Conservation (phyloP, 1,140 invertebrate species). For the Galleria mellonella region DNA sequence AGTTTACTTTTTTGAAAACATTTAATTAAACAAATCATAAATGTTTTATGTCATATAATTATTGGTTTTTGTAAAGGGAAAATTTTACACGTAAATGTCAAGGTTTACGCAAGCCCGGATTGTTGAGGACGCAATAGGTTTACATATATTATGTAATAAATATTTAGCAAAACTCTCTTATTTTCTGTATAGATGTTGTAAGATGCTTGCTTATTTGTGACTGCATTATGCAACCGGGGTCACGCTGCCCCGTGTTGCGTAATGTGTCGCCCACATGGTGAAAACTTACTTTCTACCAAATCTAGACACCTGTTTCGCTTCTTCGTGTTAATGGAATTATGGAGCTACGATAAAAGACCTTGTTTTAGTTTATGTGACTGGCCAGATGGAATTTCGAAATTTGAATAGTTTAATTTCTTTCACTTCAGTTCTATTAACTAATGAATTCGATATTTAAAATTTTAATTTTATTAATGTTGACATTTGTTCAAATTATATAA, state of each 20-base stretch:
- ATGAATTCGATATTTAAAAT: conserved; percentile 9
- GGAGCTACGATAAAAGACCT: conserved; percentile 12
- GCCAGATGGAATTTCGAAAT: conserved; percentile 9
- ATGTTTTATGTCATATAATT: background rate
- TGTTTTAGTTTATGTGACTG: background rate
- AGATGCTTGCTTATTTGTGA: conserved; percentile 43
- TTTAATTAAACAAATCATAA: background rate
- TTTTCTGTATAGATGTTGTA: conserved; percentile 55
- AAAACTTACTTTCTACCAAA: conserved; percentile 63
- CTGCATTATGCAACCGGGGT: conserved; percentile 56
- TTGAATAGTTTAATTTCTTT: conserved; percentile 2
- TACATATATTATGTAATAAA: conserved; percentile 42
- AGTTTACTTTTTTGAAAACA: too few relatives aligned
- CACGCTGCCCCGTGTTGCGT: conserved; percentile 42
- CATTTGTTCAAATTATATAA: background rate
- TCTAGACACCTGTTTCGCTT: conserved; percentile 32
- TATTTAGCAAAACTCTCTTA: conserved; percentile 57
- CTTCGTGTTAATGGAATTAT: conserved; percentile 23
- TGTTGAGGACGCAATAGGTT: conserved; percentile 37
- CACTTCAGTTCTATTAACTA: too few relatives aligned
- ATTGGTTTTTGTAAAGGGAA: conserved; percentile 23
- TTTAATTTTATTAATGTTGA: background rate
- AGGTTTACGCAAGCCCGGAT: conserved; percentile 47
- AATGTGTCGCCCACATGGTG: conserved; percentile 41
- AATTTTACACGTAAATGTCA: conserved; percentile 53